Percentiles rank a stretch among this genome's conserved stretches.
Evolutionary conservation across 2,113 vertebrate genomes (phyloP).

Genomic region (Prochilodus magdalenae): DNA sequence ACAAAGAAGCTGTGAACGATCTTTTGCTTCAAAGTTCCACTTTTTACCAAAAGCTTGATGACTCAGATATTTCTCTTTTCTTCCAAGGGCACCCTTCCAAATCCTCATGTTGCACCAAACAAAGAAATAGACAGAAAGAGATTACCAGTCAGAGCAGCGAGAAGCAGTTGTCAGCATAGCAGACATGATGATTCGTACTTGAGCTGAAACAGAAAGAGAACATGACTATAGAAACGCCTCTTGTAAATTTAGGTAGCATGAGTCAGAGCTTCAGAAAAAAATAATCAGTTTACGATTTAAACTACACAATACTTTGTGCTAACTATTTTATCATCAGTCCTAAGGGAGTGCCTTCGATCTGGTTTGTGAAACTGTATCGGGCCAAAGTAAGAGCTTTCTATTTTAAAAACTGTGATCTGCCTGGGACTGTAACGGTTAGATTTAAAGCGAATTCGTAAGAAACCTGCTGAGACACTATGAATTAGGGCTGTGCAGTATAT

Average conservation of each 20-base stretch:
- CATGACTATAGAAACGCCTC: background rate
- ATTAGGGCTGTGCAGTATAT: no score
- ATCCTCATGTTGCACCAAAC: conserved; percentile 22
- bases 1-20: conserved; percentile 38
- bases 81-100: conserved; percentile 6
- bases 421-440: no score
- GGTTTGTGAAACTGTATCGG: no score
- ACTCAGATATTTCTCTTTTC: conserved; percentile 16
- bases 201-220: background rate
- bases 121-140: background rate
- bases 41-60: background rate
- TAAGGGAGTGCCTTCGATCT: no score
- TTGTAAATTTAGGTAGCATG: background rate
- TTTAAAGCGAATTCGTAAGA: no score
- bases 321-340: no score
- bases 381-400: no score
- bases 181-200: background rate
- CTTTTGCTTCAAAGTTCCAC: conserved; percentile 20
- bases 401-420: no score
- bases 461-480: no score
- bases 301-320: no score
- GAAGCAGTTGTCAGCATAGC: background rate
- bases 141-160: background rate
- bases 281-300: background rate
- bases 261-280: background rate